A percentile compares a stretch with the other conserved stretches of the same genome.
phyloP scores from a whole-genome alignment of 2,888 invertebrate genomes.

The Orthosia cruda region DNA sequence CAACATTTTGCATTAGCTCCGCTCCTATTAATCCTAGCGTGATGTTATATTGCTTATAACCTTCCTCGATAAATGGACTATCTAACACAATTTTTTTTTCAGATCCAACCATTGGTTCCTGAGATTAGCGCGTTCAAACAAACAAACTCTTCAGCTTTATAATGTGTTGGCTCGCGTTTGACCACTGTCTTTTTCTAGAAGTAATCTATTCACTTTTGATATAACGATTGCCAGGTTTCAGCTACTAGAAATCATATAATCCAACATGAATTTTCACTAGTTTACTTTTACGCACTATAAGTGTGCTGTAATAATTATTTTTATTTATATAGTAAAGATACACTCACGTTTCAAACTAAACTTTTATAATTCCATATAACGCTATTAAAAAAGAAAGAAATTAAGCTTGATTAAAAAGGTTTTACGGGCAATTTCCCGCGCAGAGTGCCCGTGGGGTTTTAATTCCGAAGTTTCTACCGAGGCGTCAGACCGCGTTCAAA shows the following conservation, averaged over 20 bases:
- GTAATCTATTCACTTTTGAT: background rate
- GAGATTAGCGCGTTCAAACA: no score
- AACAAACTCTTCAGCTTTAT: no score
- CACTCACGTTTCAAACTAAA: background rate
- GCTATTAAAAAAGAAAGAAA: slow-evolving; percentile 43
- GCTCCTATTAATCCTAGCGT: no score
- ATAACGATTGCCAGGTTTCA: background rate
- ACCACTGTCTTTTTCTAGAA: background rate
- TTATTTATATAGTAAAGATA: background rate
- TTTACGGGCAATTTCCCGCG: slow-evolving; percentile 47
- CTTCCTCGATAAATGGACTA: no score
- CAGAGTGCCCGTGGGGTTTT: slow-evolving; percentile 37
- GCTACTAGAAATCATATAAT: background rate
- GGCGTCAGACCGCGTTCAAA: slow-evolving; percentile 20
- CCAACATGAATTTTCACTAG: no score
- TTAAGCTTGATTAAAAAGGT: slow-evolving; percentile 57
- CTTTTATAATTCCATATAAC: slow-evolving; percentile 12
- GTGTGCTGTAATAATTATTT: background rate
- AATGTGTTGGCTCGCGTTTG: background rate
- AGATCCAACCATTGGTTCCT: no score
- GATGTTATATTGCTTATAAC: no score
- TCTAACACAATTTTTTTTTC: no score
- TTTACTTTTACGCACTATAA: background rate
- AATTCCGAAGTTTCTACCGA: slow-evolving; percentile 42
- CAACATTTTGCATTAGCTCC: no score